A percentile compares a stretch with the other conserved stretches of the same genome.
Evolutionary conservation across 2,888 invertebrate genomes (phyloP).

Genomic region (Andrena bicolor): DNA sequence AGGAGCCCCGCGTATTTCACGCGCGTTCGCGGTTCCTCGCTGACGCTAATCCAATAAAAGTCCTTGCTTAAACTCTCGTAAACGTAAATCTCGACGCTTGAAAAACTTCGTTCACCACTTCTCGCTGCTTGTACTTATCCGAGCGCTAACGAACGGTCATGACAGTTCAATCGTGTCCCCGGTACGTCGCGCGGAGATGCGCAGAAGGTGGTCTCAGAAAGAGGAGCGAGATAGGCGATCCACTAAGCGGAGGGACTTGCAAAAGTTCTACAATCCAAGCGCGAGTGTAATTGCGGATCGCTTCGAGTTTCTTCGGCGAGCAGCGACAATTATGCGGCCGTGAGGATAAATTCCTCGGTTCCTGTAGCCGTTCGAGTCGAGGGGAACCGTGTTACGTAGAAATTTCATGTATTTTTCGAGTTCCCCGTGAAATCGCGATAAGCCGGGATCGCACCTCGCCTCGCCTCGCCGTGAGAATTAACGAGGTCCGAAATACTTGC

Average conservation of each 20-base stretch:
- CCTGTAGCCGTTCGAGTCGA: slow-evolving; percentile 4
- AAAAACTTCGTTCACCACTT: slow-evolving; percentile 15
- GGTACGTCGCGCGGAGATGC: no score
- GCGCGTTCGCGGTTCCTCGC: slow-evolving; percentile 25
- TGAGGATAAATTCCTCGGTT: slow-evolving; percentile 47
- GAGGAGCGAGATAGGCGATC: background rate
- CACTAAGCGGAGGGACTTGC: background rate
- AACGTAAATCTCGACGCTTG: slow-evolving; percentile 57
- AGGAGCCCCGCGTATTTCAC: slow-evolving; percentile 38
- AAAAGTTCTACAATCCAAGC: background rate
- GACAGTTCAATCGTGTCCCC: no score
- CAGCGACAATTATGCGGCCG: slow-evolving; percentile 15
- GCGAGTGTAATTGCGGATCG: slow-evolving; percentile 28
- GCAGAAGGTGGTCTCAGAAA: background rate
- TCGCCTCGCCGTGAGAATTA: slow-evolving; percentile 77
- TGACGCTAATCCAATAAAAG: slow-evolving; percentile 49
- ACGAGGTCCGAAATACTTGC: slow-evolving; percentile 79
- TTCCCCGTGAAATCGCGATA: slow-evolving; percentile 74
- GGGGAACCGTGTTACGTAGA: slow-evolving; percentile 56
- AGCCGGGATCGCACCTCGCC: slow-evolving; percentile 60
- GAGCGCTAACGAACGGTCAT: no score
- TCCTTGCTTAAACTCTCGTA: slow-evolving; percentile 60
- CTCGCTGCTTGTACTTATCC: no score
- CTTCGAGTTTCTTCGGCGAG: slow-evolving; percentile 15
- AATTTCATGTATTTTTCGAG: slow-evolving; percentile 62